Percentiles rank a stretch among this genome's conserved stretches.
phyloP scores from a whole-genome alignment of 30 jellyfish, hydroid and myxozoan species.

The Aurelia aurita complex sp. Pacific region DNA sequence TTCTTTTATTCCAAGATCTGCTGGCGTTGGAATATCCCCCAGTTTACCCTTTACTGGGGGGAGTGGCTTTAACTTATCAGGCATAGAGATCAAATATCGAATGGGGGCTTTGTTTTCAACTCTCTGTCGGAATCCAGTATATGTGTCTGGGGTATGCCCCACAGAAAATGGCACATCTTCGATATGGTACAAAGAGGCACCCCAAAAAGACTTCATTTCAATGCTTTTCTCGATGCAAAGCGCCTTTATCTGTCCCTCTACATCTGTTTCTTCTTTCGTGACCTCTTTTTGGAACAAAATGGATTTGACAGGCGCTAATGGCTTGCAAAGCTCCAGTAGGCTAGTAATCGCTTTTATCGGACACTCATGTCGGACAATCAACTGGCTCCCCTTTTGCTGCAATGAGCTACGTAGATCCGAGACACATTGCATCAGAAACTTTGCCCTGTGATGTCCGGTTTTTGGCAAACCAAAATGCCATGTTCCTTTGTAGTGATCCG shows the following conservation, averaged over 20 bases:
- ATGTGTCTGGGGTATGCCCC: slow-evolving; percentile 52
- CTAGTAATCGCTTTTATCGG: slow-evolving; percentile 45
- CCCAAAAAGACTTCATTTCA: slow-evolving; percentile 54
- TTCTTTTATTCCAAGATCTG: slow-evolving; percentile 11
- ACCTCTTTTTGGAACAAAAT: slow-evolving; percentile 67
- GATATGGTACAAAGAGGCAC: slow-evolving; percentile 63
- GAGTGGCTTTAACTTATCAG: slow-evolving; percentile 39
- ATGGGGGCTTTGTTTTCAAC: slow-evolving; percentile 40
- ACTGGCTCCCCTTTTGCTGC: slow-evolving; percentile 44
- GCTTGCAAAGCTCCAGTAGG: slow-evolving; percentile 39
- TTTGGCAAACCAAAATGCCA: slow-evolving; percentile 56
- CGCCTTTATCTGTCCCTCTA: slow-evolving; percentile 11
- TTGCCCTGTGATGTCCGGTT: slow-evolving; percentile 56
- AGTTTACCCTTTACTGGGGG: slow-evolving; percentile 47
- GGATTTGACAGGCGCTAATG: slow-evolving; percentile 61
- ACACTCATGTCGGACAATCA: slow-evolving; percentile 40
- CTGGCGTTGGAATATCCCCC: slow-evolving; percentile 53
- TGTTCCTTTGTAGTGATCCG: slow-evolving; percentile 67
- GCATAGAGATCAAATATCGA: slow-evolving; percentile 31
- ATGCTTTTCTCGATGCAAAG: slow-evolving; percentile 31
- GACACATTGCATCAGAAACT: slow-evolving; percentile 48
- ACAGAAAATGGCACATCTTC: slow-evolving; percentile 51
- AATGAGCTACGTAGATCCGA: slow-evolving; percentile 33
- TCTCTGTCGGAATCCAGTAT: slow-evolving; percentile 58
- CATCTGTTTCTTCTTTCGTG: slow-evolving; percentile 60